Evolutionary conservation across 2,888 invertebrate genomes (phyloP), one percentile per base, ranked within the genome.

Genomic region (Gastracanthus pulcherrimus): DNA sequence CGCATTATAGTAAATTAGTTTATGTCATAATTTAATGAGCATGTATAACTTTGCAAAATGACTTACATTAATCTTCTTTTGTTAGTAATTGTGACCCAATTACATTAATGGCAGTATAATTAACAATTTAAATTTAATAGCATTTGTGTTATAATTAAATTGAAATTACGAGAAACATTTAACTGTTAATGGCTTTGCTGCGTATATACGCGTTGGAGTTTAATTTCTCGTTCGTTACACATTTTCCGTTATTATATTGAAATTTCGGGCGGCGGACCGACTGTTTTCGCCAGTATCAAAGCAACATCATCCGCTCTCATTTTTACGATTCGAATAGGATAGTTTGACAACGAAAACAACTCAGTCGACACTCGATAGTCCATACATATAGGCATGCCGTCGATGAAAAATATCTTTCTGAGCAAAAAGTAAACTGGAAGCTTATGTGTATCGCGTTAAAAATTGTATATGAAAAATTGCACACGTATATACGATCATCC

Each of bases 381-480:
- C 11, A n/a, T 16, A n/a, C n/a, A n/a, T n/a, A n/a, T n/a, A 16
- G 34, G n/a, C 62, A 4, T 23, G 41, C 41, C 26, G n/a, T n/a
- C n/a, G 38, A 51, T 29, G 26, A 41, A 36, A 58, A 55, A 67
- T 55, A 45, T n/a, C 67, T 29, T 31, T 29, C 48, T 11, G 69
- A 11, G 26, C 64, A 55, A 45, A 76, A 76, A 69, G 69, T 69
- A 34, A 76, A 76, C n/a, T 67, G 67, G 41, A 76, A 55, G 67
- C 55, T 34, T n/a, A 55, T 45, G 36, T n/a, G 64, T 64, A 75
- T 66, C 64, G 55, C 19, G 34, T 45, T 38, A 66, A 66, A 76
- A 76, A 66, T 55, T 64, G 55, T 34, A 76, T 26, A 13, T 76
- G 55, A 76, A 76, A 76, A 76, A 76, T 66, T 66, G 64, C 23